Evolutionary conservation across 2,113 vertebrate genomes (phyloP).

Genomic region (Nasalis larvatus): DNA sequence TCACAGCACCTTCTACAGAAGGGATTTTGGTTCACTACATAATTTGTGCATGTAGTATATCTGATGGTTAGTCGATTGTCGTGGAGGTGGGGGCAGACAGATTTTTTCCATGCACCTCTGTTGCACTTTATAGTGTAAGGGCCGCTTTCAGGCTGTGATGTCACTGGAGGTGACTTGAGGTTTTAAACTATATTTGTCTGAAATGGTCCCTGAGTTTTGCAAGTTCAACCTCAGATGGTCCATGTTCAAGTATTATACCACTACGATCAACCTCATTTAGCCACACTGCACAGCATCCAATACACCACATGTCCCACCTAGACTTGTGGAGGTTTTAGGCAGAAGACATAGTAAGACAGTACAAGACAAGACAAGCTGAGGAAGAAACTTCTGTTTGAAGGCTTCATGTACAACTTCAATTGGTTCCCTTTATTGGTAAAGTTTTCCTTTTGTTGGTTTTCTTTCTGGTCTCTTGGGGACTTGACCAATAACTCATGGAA

Average conservation of each 20-base stretch:
- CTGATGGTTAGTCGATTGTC: neutral
- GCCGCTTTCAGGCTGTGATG: neutral
- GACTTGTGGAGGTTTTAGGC: neutral
- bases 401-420: neutral
- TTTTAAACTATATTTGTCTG: neutral
- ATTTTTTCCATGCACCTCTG: neutral
- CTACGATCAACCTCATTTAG: neutral
- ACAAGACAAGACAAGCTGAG: neutral
- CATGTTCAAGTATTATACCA: neutral
- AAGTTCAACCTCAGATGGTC: neutral
- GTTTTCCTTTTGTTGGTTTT: conserved; percentile 54
- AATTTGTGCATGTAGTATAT: neutral
- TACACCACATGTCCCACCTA: neutral
- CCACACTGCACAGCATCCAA: too few species aligned
- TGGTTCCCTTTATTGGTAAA: conserved; percentile 44
- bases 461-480: conserved; percentile 50
- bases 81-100: neutral
- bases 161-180: neutral
- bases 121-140: accelerated
- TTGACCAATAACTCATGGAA: conserved; percentile 70
- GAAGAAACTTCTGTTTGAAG: neutral
- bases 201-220: neutral
- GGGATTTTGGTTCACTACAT: neutral
- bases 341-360: neutral
- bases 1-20: neutral